These are phyloP conservation scores for Esox masquinongy DNA, from an alignment of 2,797 vertebrate genomes.

Conservation along the genomic window DNA sequence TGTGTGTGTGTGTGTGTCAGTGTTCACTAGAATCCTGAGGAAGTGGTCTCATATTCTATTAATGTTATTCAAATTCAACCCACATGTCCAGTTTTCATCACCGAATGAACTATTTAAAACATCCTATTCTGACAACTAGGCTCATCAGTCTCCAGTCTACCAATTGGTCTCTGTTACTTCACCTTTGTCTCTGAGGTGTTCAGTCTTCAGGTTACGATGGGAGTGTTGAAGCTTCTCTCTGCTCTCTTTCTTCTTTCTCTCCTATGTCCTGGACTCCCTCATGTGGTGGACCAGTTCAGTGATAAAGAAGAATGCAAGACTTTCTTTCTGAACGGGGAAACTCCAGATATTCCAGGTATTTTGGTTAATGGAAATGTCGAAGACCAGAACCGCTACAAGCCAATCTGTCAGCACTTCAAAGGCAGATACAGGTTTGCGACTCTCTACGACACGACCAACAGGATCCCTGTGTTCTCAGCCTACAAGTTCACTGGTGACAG, in stretches of 20 bases:
- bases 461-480: slow-evolving; percentile 63
- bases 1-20: too few relatives aligned
- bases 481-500: neutral
- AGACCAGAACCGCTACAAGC: slow-evolving; percentile 41
- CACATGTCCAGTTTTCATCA: too few relatives aligned
- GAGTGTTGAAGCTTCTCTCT: neutral
- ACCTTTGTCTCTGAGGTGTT: neutral
- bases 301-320: too few relatives aligned
- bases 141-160: too few relatives aligned
- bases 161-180: too few relatives aligned
- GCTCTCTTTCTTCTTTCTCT: neutral
- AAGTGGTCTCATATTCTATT: too few relatives aligned
- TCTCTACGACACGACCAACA: slow-evolving; percentile 49
- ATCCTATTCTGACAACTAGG: too few relatives aligned
- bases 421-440: slow-evolving; percentile 33
- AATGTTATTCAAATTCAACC: too few relatives aligned
- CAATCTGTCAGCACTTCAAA: slow-evolving; percentile 46
- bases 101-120: too few relatives aligned
- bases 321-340: slow-evolving; percentile 13
- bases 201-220: neutral
- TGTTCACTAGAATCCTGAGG: too few relatives aligned
- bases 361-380: slow-evolving; percentile 23
- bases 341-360: slow-evolving; percentile 27
- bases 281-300: too few relatives aligned
- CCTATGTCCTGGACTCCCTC: neutral